Evolutionary conservation across 2,888 invertebrate genomes (phyloP).

Genomic region (Capitulum mitella): DNA sequence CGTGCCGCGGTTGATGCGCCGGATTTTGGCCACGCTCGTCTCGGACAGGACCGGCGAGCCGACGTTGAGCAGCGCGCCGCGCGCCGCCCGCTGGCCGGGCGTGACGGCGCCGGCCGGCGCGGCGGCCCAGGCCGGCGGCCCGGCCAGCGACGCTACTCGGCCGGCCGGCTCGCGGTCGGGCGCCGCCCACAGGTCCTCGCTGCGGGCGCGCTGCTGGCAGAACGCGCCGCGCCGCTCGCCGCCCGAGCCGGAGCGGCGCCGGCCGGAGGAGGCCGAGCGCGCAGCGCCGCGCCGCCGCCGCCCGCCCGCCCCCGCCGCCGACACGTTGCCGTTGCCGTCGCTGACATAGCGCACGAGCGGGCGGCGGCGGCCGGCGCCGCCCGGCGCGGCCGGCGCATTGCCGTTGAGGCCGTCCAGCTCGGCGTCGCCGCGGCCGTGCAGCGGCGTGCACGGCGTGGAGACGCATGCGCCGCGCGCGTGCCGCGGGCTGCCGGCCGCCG

Average conservation of each 20-base stretch:
- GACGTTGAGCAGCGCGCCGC: not conserved
- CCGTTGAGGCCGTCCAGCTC: slow-evolving; percentile 62
- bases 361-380: slow-evolving; percentile 45
- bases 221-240: slow-evolving; percentile 51
- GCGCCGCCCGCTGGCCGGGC: not conserved
- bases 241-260: slow-evolving; percentile 65
- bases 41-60: not conserved
- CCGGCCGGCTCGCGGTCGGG: slow-evolving; percentile 57
- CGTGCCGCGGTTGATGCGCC: not conserved
- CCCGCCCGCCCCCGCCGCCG: slow-evolving; percentile 73
- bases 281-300: slow-evolving; percentile 68
- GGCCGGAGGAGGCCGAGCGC: slow-evolving; percentile 85
- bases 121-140: too few species aligned
- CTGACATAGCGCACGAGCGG: slow-evolving; percentile 68
- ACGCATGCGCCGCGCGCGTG: slow-evolving; percentile 65
- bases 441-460: slow-evolving; percentile 44
- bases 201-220: slow-evolving; percentile 44
- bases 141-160: not conserved
- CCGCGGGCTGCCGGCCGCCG: slow-evolving; percentile 73
- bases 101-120: too few species aligned
- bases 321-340: slow-evolving; percentile 69
- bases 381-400: slow-evolving; percentile 67
- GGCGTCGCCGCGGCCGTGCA: slow-evolving; percentile 44
- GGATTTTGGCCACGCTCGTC: not conserved
- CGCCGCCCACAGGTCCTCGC: slow-evolving; percentile 47